Evolutionary conservation across 1,140 invertebrate genomes (phyloP).

Genomic region (Drosophila bocki): DNA sequence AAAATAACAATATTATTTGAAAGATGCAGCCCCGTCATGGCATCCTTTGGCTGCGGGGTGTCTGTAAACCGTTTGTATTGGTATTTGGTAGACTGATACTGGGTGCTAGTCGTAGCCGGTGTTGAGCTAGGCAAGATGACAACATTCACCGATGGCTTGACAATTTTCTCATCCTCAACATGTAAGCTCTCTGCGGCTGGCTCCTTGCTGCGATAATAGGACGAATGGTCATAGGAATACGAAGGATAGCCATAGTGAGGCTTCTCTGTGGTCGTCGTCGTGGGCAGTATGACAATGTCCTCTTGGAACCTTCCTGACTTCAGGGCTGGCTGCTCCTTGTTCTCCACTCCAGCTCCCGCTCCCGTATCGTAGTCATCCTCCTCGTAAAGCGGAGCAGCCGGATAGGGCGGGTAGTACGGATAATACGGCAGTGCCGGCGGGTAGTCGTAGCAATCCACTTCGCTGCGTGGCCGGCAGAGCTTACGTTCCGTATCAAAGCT

Average conservation of each 20-base stretch:
- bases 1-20: conserved; percentile 30
- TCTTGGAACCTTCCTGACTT: neutral
- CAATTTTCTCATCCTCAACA: neutral
- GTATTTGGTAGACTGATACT: conserved; percentile 18
- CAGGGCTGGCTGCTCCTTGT: neutral
- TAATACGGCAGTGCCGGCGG: conserved; percentile 32
- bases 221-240: conserved; percentile 12
- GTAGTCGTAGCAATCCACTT: conserved; percentile 54
- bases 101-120: neutral
- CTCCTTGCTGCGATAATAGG: neutral
- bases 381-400: conserved; percentile 33
- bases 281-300: conserved; percentile 28
- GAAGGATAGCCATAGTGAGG: conserved; percentile 20
- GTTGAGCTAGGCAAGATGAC: conserved; percentile 9
- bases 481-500: conserved; percentile 60
- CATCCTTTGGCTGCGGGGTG: neutral
- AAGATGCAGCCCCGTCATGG: neutral
- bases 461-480: conserved; percentile 53
- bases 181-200: neutral
- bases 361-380: conserved; percentile 51
- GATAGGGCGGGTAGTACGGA: conserved; percentile 57
- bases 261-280: conserved; percentile 9
- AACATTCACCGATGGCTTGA: neutral
- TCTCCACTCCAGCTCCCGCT: neutral
- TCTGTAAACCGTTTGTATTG: conserved; percentile 18